These are phyloP conservation scores for Numenius phaeopus DNA, from an alignment of 2,797 vertebrate genomes.

Conservation along the genomic window DNA sequence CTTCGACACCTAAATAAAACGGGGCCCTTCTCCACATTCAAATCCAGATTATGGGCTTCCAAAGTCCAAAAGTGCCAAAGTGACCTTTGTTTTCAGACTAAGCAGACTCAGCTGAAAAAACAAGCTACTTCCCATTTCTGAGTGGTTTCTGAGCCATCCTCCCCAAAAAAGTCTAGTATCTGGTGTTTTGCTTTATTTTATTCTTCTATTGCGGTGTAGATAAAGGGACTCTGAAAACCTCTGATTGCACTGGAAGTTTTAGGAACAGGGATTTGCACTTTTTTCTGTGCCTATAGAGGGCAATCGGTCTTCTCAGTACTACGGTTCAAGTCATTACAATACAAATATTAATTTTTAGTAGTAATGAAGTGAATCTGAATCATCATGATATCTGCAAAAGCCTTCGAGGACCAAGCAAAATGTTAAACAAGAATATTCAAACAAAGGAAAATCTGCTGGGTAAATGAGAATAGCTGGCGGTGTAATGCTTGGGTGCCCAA, in stretches of 20 bases:
- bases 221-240: not conserved
- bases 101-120: not conserved
- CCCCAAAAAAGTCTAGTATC: not conserved
- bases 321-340: not conserved
- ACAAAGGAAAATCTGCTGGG: not conserved
- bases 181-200: not conserved
- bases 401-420: not conserved
- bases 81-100: not conserved
- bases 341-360: slow-evolving; percentile 8
- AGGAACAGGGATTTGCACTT: not conserved
- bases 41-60: not conserved
- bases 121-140: not conserved
- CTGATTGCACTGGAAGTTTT: not conserved
- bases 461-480: not conserved
- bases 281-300: not conserved
- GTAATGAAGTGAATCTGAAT: not conserved
- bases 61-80: not conserved
- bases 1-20: not conserved
- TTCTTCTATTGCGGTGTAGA: not conserved
- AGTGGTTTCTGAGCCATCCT: not conserved
- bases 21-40: not conserved
- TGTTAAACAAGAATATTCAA: slow-evolving; percentile 14
- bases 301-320: not conserved
- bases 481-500: not conserved
- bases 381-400: not conserved